Evolutionary conservation across 2,888 invertebrate species (phyloP), one percentile per base, ranked within the genome.

Genomic region (Rhingia campestris): DNA sequence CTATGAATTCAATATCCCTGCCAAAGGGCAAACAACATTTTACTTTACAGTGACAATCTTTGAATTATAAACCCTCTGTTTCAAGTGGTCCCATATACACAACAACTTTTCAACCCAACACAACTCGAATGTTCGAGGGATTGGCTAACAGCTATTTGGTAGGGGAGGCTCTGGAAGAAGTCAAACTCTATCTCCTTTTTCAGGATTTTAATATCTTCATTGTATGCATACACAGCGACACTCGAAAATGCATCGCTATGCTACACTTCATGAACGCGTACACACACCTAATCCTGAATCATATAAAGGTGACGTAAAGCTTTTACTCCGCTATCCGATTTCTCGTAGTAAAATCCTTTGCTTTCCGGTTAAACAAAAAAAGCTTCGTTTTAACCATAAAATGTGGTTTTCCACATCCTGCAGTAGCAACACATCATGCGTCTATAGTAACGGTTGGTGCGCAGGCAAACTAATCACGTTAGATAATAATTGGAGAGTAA

Each of bases 151-250:
- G 30, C 9, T 12, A 22, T 47, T 47, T n/a, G 6, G 35, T 10
- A 3, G 6, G 10, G 9, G 35, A 12, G 4, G 39, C 10, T 33
- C 5, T n/a, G 22, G 7, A 22, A 53, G 6, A 35, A 33, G 37
- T 43, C 32, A 74, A 69, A 61, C 49, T 69, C 39, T 37, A 39
- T 49, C 49, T 66, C 41, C 22, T 1, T 58, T 51, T 64, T 64
- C 72, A 81, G 66, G 63, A 58, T 59, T 81, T 77, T 72, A 77
- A 72, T 81, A 81, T 72, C 54, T 76, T 72, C 77, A 76, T 81
- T 81, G 76, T 76, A 41, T 72, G 54, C 47, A 70, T 66, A 66
- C 72, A 76, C 64, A 63, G 74, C 14, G 51, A 56, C 67, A n/a
- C 3, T 45, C 32, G 33, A 43, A 51, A 64, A 58, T 32, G 70